Evolutionary conservation across 2,113 vertebrate genomes (phyloP), one percentile per base, ranked within the genome.

Genomic region (Recurvirostra avosetta): DNA sequence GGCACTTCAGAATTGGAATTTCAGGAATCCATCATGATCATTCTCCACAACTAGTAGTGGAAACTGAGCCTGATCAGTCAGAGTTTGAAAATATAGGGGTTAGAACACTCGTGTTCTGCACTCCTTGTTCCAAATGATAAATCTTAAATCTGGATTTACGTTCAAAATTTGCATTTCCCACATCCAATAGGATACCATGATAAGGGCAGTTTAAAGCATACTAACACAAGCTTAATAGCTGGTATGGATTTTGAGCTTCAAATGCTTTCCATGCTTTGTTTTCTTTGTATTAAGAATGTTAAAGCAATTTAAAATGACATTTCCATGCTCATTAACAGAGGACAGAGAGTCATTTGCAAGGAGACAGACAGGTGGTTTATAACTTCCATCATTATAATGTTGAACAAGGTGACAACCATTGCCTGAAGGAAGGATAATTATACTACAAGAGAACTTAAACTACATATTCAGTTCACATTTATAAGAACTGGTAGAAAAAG

Each of bases 371-470:
- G 63, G 90, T 95, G 83, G 86, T 77, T 92, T 86, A 88, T 90
- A 88, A 93, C 40, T 95, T 96, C 70, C 43, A 93, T 95, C 92
- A 92, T 58, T 90, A 36, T 81, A 83, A 86, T 81, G 81, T 59
- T 49, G 55, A 88, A 77, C 66, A 77, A 73, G 68, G 63, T 91
- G 92, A 96, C 72, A 94, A 50, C 59, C 88, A 79, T 17, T 83
- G 95, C 95, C 63, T 93, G 63, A 86, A 92, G 82, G 47, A 88
- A 76, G 82, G 72, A 81, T 83, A 95, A 95, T 83, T 93, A 71
- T 34, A 71, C 61, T 59, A 61, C 53, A 77, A 71, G 47, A 88
- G 32, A 94, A 77, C 23, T 88, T 86, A 86, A 73, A 66, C 55
- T 67, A 41, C 29, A 38, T 83, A 74, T 92, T 88, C 70, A 36